A percentile compares a stretch with the other conserved stretches of the same genome.
Conservation (phyloP, 2,888 invertebrate genomes). For the Melitaea athalia region DNA sequence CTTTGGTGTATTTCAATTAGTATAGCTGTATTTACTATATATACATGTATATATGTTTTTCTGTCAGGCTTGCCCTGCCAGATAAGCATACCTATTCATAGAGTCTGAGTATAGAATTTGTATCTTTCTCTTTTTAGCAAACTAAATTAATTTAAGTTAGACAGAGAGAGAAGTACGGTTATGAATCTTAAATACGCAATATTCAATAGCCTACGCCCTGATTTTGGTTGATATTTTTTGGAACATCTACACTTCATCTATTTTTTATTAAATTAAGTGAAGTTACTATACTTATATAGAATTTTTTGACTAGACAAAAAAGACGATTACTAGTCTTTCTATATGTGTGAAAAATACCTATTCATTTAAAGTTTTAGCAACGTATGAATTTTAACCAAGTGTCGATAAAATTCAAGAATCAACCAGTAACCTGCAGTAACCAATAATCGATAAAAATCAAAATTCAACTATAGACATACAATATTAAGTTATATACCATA, state of each 20-base stretch:
- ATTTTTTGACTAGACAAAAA: no score
- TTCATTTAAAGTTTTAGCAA: no score
- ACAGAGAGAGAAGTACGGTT: constrained; percentile 14
- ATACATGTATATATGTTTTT: constrained; percentile 14
- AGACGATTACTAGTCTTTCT: no score
- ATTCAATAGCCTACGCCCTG: constrained; percentile 23
- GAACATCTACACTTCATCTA: not conserved
- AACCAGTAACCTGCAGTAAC: no score
- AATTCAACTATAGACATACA: no score
- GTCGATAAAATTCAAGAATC: no score
- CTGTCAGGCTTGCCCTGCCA: constrained; percentile 20
- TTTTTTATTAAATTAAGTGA: no score
- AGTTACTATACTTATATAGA: no score
- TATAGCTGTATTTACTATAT: constrained; percentile 11
- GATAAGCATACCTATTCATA: constrained; percentile 21
- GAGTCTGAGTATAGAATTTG: constrained; percentile 12
- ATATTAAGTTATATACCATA: no score
- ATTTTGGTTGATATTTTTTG: constrained; percentile 13
- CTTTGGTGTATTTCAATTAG: constrained; percentile 10
- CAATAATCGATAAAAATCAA: no score
- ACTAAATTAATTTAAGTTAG: constrained; percentile 2
- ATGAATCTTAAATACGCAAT: constrained; percentile 18
- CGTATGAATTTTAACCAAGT: no score
- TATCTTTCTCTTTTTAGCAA: constrained; percentile 22
- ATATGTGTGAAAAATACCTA: no score